Base-by-base conservation (phyloP, 2,888 invertebrate genomes). In the Seira musarum region DNA sequence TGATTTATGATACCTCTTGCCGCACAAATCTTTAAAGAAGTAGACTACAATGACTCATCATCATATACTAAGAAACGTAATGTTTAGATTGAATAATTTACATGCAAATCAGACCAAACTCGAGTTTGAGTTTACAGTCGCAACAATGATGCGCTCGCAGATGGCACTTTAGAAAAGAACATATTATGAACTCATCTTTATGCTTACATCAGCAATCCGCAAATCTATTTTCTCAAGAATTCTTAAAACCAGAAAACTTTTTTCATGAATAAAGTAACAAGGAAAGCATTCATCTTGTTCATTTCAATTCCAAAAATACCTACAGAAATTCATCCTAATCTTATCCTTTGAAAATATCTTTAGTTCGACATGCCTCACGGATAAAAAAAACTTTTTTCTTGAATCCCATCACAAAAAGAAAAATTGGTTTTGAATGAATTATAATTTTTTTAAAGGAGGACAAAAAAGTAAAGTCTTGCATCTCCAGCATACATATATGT, bases 381-480 rank as follows among this genome's bases (percentile, higher is more conserved):
- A 40, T 40, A 13, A 40, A 40, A 40, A 40, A 40, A 40, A 40
- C 6, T 40, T 40, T 40, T 40, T 40, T 8, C 13, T 40, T 40
- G 40, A 13, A 40, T 5, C 40, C 40, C 40, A 40, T 13, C 57
- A 15, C 57, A 17, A 57, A 57, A n/a, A 57, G 5, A 17, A 57
- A n/a, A 57, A 57, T 15, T 57, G 57, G 57, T n/a, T 57, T 57
- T 57, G 57, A 57, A 57, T 57, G 57, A 57, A 57, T 57, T 57
- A 57, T 57, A 57, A 57, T 57, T 57, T 57, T 57, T 57, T 40
- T n/a, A 40, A 57, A 57, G 57, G 57, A 57, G 57, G 57, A 57
- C 57, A 57, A 57, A 57, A 57, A 57, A 57, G 57, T 57, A n/a
- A 17, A 57, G 6, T 57, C 57, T 57, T 57, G 57, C 10, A n/a